Evolutionary conservation across 2,888 invertebrate genomes (phyloP).

Genomic region (Lasioglossum zephyrum): DNA sequence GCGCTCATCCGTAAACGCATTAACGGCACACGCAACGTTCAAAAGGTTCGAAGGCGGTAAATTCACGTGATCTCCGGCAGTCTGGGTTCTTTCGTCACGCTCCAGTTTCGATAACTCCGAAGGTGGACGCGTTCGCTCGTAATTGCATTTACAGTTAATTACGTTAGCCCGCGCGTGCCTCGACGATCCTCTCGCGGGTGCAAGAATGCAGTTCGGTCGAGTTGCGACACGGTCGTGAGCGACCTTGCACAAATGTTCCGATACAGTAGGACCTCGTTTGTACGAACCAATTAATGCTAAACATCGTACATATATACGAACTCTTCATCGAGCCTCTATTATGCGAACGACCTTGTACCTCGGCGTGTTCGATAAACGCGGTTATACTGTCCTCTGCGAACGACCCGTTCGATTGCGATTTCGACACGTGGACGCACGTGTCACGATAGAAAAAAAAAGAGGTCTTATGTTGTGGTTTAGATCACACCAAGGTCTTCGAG

Average conservation of each 20-base stretch:
- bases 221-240: slow-evolving; percentile 50
- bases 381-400: neutral
- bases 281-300: neutral
- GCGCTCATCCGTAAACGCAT: slow-evolving; percentile 26
- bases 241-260: slow-evolving; percentile 50
- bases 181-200: slow-evolving; percentile 32
- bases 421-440: neutral
- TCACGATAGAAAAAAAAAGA: neutral
- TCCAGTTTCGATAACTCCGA: slow-evolving; percentile 47
- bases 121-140: slow-evolving; percentile 39
- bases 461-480: neutral
- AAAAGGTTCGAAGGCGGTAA: neutral
- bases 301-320: neutral
- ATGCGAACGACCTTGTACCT: neutral
- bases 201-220: slow-evolving; percentile 35
- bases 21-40: slow-evolving; percentile 14
- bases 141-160: slow-evolving; percentile 51
- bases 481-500: neutral
- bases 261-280: neutral
- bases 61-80: neutral
- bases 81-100: slow-evolving; percentile 20
- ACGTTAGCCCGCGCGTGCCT: slow-evolving; percentile 11
- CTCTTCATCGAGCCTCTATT: neutral
- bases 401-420: neutral
- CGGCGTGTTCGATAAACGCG: neutral